Evolutionary conservation across 2,113 vertebrate genomes (phyloP), one percentile per base, ranked within the genome.

Genomic region (Nannobrachium achirus): DNA sequence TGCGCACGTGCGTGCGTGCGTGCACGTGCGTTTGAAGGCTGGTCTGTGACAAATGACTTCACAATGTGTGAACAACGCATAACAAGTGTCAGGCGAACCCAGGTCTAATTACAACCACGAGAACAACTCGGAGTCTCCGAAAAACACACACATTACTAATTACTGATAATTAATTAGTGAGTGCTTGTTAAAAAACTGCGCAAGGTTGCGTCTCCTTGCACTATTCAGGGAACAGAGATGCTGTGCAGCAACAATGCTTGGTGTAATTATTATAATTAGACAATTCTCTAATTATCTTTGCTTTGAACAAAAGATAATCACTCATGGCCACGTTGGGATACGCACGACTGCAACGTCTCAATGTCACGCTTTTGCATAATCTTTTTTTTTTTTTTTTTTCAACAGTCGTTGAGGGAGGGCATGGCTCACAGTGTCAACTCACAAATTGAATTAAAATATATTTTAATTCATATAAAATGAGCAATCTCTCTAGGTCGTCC

Each of bases 31-130:
- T n/a, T n/a, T n/a, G n/a, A n/a, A n/a, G n/a, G 50, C 41, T 45
- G 19, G 72, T 81, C 75, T 72, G 79, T 69, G 73, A 19, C 53
- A 61, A 77, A 88, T 66, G 69, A 73, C 56, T 79, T 76, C 71
- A 86, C 82, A 81, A 80, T 67, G 45, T 78, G 70, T 25, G 65
- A 78, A 63, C 39, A 80, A 68, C 72, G 67, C 77, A 67, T 73
- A 82, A 87, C 83, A 84, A 84, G 78, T 89, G 83, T 87, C 70
- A n/a, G 39, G 75, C 75, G 64, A 63, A 80, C 65, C 8, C 83
- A 66, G 61, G 14, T 69, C 25, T 78, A 82, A 85, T 87, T 67
- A 78, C 66, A 84, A 66, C 51, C 85, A 83, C 77, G 73, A 38
- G 70, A 53, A 20, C 59, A 45, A 72, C 71, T 56, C 71, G 70